These are phyloP conservation scores for Philaethria dido DNA, from an alignment of 2,888 invertebrate genomes.

Conservation along the genomic window DNA sequence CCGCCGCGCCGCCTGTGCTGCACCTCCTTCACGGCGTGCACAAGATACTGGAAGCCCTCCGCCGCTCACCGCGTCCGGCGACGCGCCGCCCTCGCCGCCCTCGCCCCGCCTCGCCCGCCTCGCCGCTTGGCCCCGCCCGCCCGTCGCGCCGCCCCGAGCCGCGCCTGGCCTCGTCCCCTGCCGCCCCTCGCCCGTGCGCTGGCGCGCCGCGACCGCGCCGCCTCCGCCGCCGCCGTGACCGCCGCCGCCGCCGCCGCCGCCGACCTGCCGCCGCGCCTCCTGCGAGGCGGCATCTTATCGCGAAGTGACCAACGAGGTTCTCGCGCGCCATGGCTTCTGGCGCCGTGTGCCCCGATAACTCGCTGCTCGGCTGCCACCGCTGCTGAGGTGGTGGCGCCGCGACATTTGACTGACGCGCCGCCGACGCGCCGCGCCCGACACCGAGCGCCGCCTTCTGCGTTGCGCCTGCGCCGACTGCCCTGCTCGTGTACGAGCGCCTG, in stretches of 20 bases:
- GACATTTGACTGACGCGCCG: constrained; percentile 47
- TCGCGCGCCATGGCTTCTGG: constrained; percentile 69
- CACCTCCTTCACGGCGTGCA: constrained; percentile 12
- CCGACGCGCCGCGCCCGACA: constrained; percentile 44
- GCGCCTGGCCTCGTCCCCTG: constrained; percentile 23
- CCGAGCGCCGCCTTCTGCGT: constrained; percentile 47
- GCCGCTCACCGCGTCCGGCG: constrained; percentile 48
- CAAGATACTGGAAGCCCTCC: constrained; percentile 86
- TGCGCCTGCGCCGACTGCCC: constrained; percentile 59
- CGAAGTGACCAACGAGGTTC: constrained; percentile 92
- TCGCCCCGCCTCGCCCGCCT: constrained; percentile 41
- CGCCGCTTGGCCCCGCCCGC: constrained; percentile 31
- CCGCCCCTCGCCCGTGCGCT: constrained; percentile 45
- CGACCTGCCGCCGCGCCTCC: constrained; percentile 87
- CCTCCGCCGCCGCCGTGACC: constrained; percentile 46
- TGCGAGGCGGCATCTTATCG: constrained; percentile 95
- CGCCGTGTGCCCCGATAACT: constrained; percentile 74
- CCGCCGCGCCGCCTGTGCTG: constrained; percentile 85
- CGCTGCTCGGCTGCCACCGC: constrained; percentile 72
- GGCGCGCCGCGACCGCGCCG: constrained; percentile 43
- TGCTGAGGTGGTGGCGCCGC: constrained; percentile 72
- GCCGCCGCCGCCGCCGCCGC: constrained; percentile 46
- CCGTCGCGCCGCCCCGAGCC: constrained; percentile 57
- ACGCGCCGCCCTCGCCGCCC: constrained; percentile 30
- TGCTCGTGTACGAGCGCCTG: constrained; percentile 61